phyloP scores from a whole-genome alignment of 2,888 invertebrate genomes.

The Helicoverpa assulta region DNA sequence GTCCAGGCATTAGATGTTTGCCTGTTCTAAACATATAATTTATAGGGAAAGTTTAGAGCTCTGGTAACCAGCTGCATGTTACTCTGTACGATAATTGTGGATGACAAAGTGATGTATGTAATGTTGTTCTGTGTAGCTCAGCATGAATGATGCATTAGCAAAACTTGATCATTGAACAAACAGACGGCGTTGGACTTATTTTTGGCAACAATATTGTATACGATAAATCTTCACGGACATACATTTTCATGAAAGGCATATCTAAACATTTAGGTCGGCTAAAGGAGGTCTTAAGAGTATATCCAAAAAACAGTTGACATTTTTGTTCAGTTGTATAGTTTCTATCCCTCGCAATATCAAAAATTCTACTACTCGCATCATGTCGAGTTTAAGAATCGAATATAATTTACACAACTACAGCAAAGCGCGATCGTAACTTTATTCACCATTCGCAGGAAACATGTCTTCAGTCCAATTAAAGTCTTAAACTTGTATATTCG shows the following conservation, averaged over 20 bases:
- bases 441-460: constrained; percentile 36
- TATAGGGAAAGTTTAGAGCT: constrained; percentile 38
- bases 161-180: background rate
- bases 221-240: background rate
- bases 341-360: background rate
- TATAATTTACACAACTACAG: constrained; percentile 5
- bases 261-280: too few relatives aligned
- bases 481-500: constrained; percentile 36
- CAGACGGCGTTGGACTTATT: too few relatives aligned
- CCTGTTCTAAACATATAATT: constrained; percentile 34
- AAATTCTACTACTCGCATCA: background rate
- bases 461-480: constrained; percentile 43
- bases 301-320: too few relatives aligned
- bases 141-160: background rate
- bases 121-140: background rate
- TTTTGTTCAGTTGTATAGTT: too few relatives aligned
- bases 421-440: constrained; percentile 17
- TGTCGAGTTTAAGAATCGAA: constrained; percentile 17
- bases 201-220: too few relatives aligned
- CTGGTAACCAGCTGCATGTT: constrained; percentile 29
- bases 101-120: background rate
- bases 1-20: constrained; percentile 17
- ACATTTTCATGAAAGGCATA: too few relatives aligned
- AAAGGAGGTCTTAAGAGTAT: too few relatives aligned
- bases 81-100: background rate